Conservation (phyloP, 2,888 invertebrate genomes). For the Drosophila phalerata region DNA sequence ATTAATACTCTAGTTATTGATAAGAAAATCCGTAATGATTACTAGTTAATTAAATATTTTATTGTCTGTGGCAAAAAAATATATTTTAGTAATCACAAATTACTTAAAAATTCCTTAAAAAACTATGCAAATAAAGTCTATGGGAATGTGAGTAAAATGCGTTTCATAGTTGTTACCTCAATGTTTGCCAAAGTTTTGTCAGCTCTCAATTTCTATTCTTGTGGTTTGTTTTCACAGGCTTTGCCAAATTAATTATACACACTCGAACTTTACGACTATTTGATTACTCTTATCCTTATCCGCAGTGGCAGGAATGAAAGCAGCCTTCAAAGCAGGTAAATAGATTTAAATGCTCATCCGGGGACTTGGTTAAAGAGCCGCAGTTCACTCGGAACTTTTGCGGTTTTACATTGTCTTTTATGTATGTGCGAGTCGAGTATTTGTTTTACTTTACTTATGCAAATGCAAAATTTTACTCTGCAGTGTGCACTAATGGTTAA, state of each 20-base stretch:
- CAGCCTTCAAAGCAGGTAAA: slow-evolving; percentile 53
- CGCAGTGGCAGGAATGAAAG: slow-evolving; percentile 21
- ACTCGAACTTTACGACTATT: slow-evolving; percentile 64
- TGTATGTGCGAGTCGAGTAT: slow-evolving; percentile 43
- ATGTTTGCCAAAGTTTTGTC: slow-evolving; percentile 52
- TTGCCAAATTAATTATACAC: slow-evolving; percentile 70
- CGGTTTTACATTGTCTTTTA: slow-evolving; percentile 39
- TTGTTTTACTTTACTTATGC: slow-evolving; percentile 68
- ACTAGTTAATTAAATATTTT: too few species aligned
- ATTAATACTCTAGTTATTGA: too few species aligned
- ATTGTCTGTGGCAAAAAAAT: too few species aligned
- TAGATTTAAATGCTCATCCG: slow-evolving; percentile 65
- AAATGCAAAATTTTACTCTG: slow-evolving; percentile 57
- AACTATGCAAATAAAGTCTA: not conserved
- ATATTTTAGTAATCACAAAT: not conserved
- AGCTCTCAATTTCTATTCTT: slow-evolving; percentile 50
- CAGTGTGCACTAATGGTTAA: slow-evolving; percentile 53
- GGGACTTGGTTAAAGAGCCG: slow-evolving; percentile 31
- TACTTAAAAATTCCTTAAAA: not conserved
- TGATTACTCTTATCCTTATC: slow-evolving; percentile 49
- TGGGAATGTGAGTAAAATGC: slow-evolving; percentile 6
- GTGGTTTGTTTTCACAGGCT: slow-evolving; percentile 53
- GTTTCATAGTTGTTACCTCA: slow-evolving; percentile 22
- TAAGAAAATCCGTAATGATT: too few species aligned
- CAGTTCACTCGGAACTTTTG: slow-evolving; percentile 17